Evolutionary conservation across 2,113 vertebrate species (phyloP), one percentile per base, ranked within the genome.

Genomic region (Galemys pyrenaicus): DNA sequence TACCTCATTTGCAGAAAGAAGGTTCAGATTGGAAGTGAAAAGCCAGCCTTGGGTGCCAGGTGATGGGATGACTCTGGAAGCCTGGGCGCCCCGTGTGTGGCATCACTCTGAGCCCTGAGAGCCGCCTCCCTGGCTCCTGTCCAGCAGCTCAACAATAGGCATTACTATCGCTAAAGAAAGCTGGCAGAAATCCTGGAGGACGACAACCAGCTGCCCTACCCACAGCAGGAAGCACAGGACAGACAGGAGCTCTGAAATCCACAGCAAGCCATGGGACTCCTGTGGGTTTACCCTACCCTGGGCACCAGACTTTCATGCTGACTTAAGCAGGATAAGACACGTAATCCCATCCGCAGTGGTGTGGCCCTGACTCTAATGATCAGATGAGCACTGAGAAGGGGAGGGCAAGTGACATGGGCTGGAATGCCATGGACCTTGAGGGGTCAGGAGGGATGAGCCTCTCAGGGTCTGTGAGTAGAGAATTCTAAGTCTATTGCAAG

Each of bases 111-210:
- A 88, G 39, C 54, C 58, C 49, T 4, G 0, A 62, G 64, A 54
- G 46, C 46, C 28, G 73, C 30, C n/a, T 92, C 51, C 17, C 22
- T 51, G 79, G 70, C 54, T 78, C 73, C 30, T 84, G 65, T 41
- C 44, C 46, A 2, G 13, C 32, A 49, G 81, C 84, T 22, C 68
- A 83, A 96, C 79, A 95, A 89, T 51, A 93, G 75, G 56, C 64
- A 68, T 41, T 0, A 0, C 68, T 90, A 32, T 22, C 89, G 93
- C 97, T 89, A 95, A 96, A 39, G 46, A 86, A 93, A 97, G 70
- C n/a, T 95, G 92, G 95, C 93, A 32, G 79, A 84, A 70, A 71
- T 82, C 46, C 89, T 62, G 37, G n/a, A 77, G 44, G 60, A 51
- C 54, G 83, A 74, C 87, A 51, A 79, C 87, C 32, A 6, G 65